phyloP scores from a whole-genome alignment of 2,113 vertebrate species.

The Nicator chloris region DNA sequence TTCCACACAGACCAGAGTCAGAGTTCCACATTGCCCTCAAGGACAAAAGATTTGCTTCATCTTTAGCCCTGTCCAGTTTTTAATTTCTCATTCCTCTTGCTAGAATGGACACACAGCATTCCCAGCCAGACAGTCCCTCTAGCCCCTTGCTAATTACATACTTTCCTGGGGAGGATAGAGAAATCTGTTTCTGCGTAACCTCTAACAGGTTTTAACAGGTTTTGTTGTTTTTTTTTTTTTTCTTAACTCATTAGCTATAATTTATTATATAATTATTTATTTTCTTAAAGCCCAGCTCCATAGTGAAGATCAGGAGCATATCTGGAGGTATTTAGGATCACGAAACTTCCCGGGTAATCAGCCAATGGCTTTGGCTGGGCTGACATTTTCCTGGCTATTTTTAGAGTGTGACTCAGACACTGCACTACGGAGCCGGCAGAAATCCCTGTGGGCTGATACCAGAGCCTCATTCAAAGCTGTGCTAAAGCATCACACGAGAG shows the following conservation, averaged over 20 bases:
- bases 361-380: constrained; percentile 23
- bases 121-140: not conserved
- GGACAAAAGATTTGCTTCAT: not conserved
- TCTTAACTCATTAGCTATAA: not conserved
- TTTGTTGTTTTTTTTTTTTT: not conserved
- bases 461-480: not conserved
- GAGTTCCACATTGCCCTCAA: not conserved
- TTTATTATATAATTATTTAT: not conserved
- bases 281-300: not conserved
- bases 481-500: not conserved
- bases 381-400: constrained; percentile 59
- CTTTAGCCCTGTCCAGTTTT: not conserved
- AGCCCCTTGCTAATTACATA: not conserved
- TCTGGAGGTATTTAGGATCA: not conserved
- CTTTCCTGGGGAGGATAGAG: not conserved
- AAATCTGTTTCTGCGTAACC: not conserved
- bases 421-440: not conserved
- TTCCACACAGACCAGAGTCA: not conserved
- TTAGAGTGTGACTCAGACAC: constrained; percentile 57
- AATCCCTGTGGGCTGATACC: not conserved
- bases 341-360: not conserved
- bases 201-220: not conserved
- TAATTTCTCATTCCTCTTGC: not conserved
- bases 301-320: not conserved
- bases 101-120: not conserved